phyloP scores from a whole-genome alignment of 2,797 vertebrate species.

The Sebastes umbrosus region DNA sequence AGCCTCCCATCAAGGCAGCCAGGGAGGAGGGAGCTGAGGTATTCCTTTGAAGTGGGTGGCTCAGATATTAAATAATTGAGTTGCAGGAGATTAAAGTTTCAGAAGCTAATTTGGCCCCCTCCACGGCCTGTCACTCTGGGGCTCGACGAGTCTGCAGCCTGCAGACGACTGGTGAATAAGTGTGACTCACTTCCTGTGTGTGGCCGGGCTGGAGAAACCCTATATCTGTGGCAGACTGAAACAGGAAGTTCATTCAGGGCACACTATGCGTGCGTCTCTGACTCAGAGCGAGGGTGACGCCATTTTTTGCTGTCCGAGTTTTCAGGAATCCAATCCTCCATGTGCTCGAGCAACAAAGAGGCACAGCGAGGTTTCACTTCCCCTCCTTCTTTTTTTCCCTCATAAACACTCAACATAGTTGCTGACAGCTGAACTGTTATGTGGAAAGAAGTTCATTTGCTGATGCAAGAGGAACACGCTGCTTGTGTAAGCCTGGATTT shows the following conservation, averaged over 20 bases:
- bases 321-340: slow-evolving; percentile 74
- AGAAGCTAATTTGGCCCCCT: slow-evolving; percentile 78
- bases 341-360: slow-evolving; percentile 67
- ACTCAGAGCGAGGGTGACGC: slow-evolving; percentile 74
- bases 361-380: slow-evolving; percentile 69
- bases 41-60: slow-evolving; percentile 78
- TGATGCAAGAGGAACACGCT: slow-evolving; percentile 72
- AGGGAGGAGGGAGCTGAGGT: slow-evolving; percentile 60
- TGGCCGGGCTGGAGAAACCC: slow-evolving; percentile 75
- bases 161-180: slow-evolving; percentile 71
- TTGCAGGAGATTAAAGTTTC: slow-evolving; percentile 82
- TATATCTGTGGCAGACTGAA: slow-evolving; percentile 75
- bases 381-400: slow-evolving; percentile 25
- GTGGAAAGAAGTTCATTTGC: slow-evolving; percentile 70
- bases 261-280: slow-evolving; percentile 59
- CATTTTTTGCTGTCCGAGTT: slow-evolving; percentile 76
- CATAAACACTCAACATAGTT: slow-evolving; percentile 65
- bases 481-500: slow-evolving; percentile 72
- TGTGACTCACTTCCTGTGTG: slow-evolving; percentile 81
- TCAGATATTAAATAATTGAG: slow-evolving; percentile 85
- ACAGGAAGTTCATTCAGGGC: slow-evolving; percentile 80
- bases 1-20: slow-evolving; percentile 65
- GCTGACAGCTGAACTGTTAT: slow-evolving; percentile 69
- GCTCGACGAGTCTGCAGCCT: slow-evolving; percentile 64
- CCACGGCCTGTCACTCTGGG: slow-evolving; percentile 68